phyloP scores from a whole-genome alignment of 1,140 invertebrate species.

The Antheraea mylitta region DNA sequence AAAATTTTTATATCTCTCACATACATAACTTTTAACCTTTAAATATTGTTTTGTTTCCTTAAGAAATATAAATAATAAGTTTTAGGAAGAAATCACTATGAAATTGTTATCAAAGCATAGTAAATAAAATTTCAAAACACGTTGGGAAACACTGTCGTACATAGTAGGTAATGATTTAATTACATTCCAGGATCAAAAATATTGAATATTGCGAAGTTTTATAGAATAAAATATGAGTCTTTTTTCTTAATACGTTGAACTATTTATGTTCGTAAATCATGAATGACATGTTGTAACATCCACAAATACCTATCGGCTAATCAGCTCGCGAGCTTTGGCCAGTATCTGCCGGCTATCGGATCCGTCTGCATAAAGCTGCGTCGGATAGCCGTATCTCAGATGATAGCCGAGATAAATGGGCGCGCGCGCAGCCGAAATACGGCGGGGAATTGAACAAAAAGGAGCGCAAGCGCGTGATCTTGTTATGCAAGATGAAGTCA shows the following conservation, averaged over 20 bases:
- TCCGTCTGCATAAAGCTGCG: conserved; percentile 63
- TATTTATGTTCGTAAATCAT: background rate
- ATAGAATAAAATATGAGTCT: background rate
- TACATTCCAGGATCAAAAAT: too few relatives aligned
- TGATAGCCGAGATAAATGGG: conserved; percentile 67
- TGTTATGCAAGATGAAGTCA: conserved; percentile 30
- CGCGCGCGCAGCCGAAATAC: conserved; percentile 71
- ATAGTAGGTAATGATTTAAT: background rate
- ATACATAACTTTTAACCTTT: too few relatives aligned
- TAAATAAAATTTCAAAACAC: too few relatives aligned
- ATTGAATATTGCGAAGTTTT: too few relatives aligned
- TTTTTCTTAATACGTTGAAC: background rate
- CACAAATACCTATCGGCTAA: conserved; percentile 60
- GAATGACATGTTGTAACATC: conserved; percentile 16
- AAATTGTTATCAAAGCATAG: too few relatives aligned
- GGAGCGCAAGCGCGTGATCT: conserved; percentile 45
- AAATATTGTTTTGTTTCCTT: too few relatives aligned
- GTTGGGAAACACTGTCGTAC: too few relatives aligned
- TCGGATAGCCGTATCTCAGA: conserved; percentile 68
- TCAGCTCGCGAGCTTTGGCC: conserved; percentile 46
- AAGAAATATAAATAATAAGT: too few relatives aligned
- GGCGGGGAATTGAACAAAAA: conserved; percentile 60
- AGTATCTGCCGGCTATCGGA: conserved; percentile 63
- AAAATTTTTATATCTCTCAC: too few relatives aligned
- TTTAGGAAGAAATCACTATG: too few relatives aligned